Percentiles rank a stretch among this genome's conserved stretches.
Conservation (phyloP, 2,888 invertebrate species). For the Hirtodrosophila trivittata region DNA sequence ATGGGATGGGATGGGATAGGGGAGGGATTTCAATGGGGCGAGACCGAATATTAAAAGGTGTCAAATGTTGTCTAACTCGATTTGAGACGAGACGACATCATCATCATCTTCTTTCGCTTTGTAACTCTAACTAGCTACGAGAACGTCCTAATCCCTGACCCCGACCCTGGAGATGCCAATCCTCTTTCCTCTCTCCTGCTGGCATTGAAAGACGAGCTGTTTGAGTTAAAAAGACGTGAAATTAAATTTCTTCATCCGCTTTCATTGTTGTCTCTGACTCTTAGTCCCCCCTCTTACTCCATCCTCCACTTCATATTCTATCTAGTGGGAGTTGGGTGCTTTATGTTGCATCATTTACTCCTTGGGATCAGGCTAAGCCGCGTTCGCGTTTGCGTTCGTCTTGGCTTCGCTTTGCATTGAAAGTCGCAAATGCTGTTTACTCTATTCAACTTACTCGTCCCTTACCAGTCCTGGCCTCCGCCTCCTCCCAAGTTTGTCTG, state of each 20-base stretch:
- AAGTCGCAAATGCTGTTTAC: constrained; percentile 63
- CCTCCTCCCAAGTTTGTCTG: constrained; percentile 2
- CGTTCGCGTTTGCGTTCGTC: constrained; percentile 17
- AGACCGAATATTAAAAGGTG: constrained; percentile 64
- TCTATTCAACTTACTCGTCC: constrained; percentile 44
- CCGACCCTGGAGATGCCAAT: constrained; percentile 13
- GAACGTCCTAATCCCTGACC: constrained; percentile 19
- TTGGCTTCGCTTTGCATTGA: constrained; percentile 45
- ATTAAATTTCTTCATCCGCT: constrained; percentile 81
- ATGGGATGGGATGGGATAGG: neutral
- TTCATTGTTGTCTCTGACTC: constrained; percentile 46
- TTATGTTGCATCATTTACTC: constrained; percentile 76
- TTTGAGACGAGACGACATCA: constrained; percentile 25
- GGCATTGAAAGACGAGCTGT: constrained; percentile 56
- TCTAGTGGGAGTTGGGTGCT: constrained; percentile 13
- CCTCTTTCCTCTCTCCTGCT: constrained; percentile 1
- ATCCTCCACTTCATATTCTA: neutral
- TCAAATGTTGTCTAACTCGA: constrained; percentile 62
- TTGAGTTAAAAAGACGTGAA: constrained; percentile 77
- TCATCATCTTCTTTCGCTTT: constrained; percentile 28
- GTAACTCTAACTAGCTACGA: constrained; percentile 43
- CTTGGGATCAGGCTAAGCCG: constrained; percentile 71
- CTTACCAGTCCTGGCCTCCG: constrained; percentile 4
- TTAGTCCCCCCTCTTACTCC: neutral
- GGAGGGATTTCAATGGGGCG: constrained; percentile 1